Base-by-base conservation (phyloP, 2,888 invertebrate species). In the Empis livida region DNA sequence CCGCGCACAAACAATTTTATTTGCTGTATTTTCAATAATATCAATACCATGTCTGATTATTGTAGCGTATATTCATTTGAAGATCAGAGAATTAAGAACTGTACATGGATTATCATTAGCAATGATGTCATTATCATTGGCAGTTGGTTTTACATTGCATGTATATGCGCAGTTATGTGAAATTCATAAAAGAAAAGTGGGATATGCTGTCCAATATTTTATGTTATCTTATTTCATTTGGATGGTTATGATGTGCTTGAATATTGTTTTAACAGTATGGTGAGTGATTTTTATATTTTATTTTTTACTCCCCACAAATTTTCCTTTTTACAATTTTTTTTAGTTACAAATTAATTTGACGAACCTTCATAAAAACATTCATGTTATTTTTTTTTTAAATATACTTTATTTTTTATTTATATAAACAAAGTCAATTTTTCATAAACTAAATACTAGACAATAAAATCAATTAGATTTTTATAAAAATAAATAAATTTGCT, bases 141-240 rank as follows among this genome's bases (percentile, higher is more conserved):
- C 65, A 5, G 54, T 61, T 3, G 68, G 66, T 10, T 67, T 67
- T 45, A 58, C 60, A 46, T 55, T 68, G 5, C 61, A 65, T 45
- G 61, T 63, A 1, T 54, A 65, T 30, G 63, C 62, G n/a, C 62
- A 66, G 38, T 57, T 67, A 17, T 59, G 61, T 23, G 57, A 57
- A n/a, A 54, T 59, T n/a, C 56, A 60, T 14, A 55, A 61, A 31
- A 53, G 50, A 4, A 59, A 57, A 30, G 55, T 63, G 27, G 68
- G 66, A 10, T 67, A 68, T 39, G 56, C 61, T 14, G 62, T 68
- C 11, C 68, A 68, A 51, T 69, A 64, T 54, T 67, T 60, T 39
- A 60, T 68, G 50, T 46, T 69, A 16, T 59, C 66, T 10, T 68
- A 67, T 42, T 67, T 62, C 50, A 63, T 63, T 45, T 69, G 68